These are phyloP conservation scores for Parauchenoglanis ngamensis DNA, from an alignment of 2,797 vertebrate species.

Conservation along the genomic window DNA sequence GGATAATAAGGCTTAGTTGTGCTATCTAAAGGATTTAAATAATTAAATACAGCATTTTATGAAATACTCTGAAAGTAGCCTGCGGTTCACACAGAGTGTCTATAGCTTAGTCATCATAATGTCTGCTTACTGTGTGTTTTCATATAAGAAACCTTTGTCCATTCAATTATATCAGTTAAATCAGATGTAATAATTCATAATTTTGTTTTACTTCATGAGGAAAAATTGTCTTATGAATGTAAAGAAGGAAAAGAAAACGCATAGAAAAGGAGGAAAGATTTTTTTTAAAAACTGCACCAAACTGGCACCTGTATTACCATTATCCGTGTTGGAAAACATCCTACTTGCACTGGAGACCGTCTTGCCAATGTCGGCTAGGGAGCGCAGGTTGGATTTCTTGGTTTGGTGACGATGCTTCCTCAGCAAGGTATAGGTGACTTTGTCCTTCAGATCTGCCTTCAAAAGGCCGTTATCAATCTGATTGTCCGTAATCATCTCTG, in stretches of 20 bases:
- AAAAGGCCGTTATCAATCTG: constrained; percentile 91
- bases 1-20: constrained; percentile 12
- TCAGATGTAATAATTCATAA: neutral
- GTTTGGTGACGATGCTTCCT: constrained; percentile 96
- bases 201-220: neutral
- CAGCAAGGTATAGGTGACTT: constrained; percentile 93
- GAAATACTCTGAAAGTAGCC: neutral
- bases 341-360: constrained; percentile 99
- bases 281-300: constrained; percentile 74
- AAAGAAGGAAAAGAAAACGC: neutral
- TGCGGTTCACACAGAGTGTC: neutral
- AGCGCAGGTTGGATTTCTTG: constrained; percentile 98
- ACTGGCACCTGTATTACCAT: constrained; percentile 89
- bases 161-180: neutral
- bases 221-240: neutral
- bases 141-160: neutral
- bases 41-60: neutral
- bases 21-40: neutral
- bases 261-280: constrained; percentile 53
- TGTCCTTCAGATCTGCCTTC: constrained; percentile 91
- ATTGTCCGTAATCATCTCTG: constrained; percentile 93
- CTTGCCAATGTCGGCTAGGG: constrained; percentile 95
- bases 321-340: constrained; percentile 96
- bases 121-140: neutral
- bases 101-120: neutral